Percentiles rank a stretch among this genome's conserved stretches.
Evolutionary conservation across 2,113 vertebrate species (phyloP).

Genomic region (Balaeniceps rex): DNA sequence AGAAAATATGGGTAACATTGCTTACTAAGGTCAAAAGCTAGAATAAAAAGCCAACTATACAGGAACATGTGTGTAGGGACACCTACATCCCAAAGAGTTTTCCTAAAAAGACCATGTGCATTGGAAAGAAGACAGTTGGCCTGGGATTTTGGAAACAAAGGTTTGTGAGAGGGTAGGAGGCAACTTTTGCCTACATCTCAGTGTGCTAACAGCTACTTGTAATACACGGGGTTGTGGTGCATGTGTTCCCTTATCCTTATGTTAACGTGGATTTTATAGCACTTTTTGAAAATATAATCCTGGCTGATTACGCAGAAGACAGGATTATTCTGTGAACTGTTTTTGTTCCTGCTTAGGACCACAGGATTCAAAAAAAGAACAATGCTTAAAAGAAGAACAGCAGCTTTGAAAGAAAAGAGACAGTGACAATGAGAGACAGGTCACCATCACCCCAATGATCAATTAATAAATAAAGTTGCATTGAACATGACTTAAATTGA

Average conservation of each 20-base stretch:
- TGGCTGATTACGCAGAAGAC: not conserved
- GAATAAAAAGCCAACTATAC: not conserved
- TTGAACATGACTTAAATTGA: not conserved
- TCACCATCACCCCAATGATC: not conserved
- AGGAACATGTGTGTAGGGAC: not conserved
- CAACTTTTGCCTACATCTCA: not conserved
- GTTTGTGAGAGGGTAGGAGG: not conserved
- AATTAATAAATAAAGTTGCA: not conserved
- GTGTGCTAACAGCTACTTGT: not conserved
- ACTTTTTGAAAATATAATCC: not conserved
- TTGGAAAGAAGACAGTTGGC: not conserved
- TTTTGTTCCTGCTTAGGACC: not conserved
- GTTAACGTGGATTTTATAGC: not conserved
- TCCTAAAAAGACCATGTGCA: not conserved
- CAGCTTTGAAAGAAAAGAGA: not conserved
- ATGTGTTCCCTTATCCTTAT: not conserved
- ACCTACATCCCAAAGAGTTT: not conserved
- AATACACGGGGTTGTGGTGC: not conserved
- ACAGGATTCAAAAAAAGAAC: not conserved
- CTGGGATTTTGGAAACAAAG: not conserved
- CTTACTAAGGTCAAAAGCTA: not conserved
- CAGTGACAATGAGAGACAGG: not conserved
- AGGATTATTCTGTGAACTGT: not conserved
- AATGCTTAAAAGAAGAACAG: not conserved
- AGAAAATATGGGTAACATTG: not conserved